Conservation (phyloP, 1,140 invertebrate genomes). For the Drosophila pandora region DNA sequence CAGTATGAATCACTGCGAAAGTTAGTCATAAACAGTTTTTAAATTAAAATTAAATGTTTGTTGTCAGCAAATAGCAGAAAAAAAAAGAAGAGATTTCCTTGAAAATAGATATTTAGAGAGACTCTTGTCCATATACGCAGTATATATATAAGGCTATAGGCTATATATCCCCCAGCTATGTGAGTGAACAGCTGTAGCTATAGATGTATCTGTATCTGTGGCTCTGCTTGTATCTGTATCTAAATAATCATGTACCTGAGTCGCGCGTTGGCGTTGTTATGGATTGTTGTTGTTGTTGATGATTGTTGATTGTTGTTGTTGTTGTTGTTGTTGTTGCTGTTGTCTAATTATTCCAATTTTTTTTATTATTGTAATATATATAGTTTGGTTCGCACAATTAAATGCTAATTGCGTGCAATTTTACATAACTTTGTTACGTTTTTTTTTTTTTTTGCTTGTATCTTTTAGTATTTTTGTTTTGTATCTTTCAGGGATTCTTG, state of each 20-base stretch:
- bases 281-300: constrained; percentile 23
- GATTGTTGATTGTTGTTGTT: constrained; percentile 13
- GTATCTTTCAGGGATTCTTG: not conserved
- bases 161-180: not conserved
- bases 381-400: constrained; percentile 69
- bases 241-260: constrained; percentile 41
- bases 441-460: constrained; percentile 14
- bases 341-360: constrained; percentile 55
- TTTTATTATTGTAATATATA: constrained; percentile 34
- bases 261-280: constrained; percentile 49
- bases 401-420: constrained; percentile 62
- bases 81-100: constrained; percentile 17
- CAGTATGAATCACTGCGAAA: constrained; percentile 24
- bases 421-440: constrained; percentile 34
- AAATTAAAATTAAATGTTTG: constrained; percentile 31
- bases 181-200: constrained; percentile 7
- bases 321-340: constrained; percentile 22
- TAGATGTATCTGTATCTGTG: constrained; percentile 17
- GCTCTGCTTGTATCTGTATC: constrained; percentile 15
- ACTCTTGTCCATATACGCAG: constrained; percentile 26
- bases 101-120: constrained; percentile 27
- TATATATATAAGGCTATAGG: constrained; percentile 3
- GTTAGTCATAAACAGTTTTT: constrained; percentile 10
- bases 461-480: not conserved
- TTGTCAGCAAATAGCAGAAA: constrained; percentile 14